phyloP scores from a whole-genome alignment of 2,888 invertebrate genomes.

The Spodoptera exigua region DNA sequence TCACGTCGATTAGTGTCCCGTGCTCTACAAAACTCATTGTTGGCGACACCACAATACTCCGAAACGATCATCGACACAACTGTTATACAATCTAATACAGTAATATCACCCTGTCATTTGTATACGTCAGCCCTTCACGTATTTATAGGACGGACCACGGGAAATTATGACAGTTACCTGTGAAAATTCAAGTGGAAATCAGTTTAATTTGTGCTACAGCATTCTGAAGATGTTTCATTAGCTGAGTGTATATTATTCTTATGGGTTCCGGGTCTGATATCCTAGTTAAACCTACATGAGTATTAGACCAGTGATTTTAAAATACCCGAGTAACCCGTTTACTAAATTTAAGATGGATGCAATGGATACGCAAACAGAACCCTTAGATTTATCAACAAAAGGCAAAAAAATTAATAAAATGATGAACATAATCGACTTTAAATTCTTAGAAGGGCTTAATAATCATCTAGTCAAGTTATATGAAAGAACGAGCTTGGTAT shows the following conservation, averaged over 20 bases:
- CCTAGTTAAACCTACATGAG: neutral
- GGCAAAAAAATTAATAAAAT: constrained; percentile 63
- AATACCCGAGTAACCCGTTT: neutral
- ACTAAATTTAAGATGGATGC: constrained; percentile 64
- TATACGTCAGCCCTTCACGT: constrained; percentile 74
- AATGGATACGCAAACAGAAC: constrained; percentile 82
- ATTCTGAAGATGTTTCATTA: constrained; percentile 1
- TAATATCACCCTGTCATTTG: constrained; percentile 77
- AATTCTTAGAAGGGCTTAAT: constrained; percentile 81
- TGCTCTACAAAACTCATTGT: constrained; percentile 85
- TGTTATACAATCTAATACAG: constrained; percentile 82
- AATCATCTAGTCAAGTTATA: constrained; percentile 80
- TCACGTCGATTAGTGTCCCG: constrained; percentile 87
- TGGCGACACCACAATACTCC: constrained; percentile 75
- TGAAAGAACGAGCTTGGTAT: constrained; percentile 74
- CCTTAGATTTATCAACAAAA: constrained; percentile 80
- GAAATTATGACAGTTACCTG: constrained; percentile 75
- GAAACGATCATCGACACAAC: constrained; percentile 71
- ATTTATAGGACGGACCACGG: constrained; percentile 77
- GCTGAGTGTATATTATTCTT: constrained; percentile 10
- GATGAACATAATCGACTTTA: constrained; percentile 78
- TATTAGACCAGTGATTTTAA: neutral
- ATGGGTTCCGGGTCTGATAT: neutral
- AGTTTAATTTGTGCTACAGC: constrained; percentile 32
- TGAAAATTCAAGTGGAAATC: constrained; percentile 75